Evolutionary conservation across 2,888 invertebrate species (phyloP), one percentile per base, ranked within the genome.

Genomic region (Nomada fabriciana): DNA sequence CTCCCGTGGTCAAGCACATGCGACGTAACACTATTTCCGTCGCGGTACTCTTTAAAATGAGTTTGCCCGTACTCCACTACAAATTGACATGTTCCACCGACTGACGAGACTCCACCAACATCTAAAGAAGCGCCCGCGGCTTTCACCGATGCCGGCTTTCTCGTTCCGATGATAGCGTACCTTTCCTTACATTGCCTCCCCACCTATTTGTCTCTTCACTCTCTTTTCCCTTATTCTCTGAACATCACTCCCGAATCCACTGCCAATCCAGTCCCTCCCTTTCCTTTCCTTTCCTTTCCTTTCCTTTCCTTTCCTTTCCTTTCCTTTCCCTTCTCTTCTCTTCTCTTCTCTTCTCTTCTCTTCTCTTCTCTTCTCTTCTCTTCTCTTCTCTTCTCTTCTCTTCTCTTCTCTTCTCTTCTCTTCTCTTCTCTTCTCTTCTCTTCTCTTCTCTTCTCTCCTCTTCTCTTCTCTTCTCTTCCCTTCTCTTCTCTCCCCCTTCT

Each of bases 61-160:
- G 64, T 84, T 70, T 84, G 77, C 90, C 88, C 91, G 88, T 90
- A 89, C 86, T 89, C 89, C 89, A 88, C 77, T 82, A 77, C 78
- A 64, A 84, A 85, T 85, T 82, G 86, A 89, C 83, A 88, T 89
- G 84, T 74, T 80, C 63, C 68, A 64, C 57, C 57, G 63, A 80
- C 80, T 79, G 79, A 23, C 63, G 43, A 61, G 72, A 20, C 69
- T 73, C 85, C 80, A 88, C 89, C 83, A 88, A 77, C 85, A 88
- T 88, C 89, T 87, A 80, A 81, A 79, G 76, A 83, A 80, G 76
- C 79, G 78, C 60, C 81, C 87, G 85, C 89, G 91, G 93, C 93
- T 93, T 93, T 93, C 93, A 93, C 93, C 93, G 85, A 85, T 88
- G 77, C 89, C 90, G 91, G 92, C 93, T 93, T 93, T 93, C 93